phyloP scores from a whole-genome alignment of 2,113 vertebrate genomes.

The Pomatostomus ruficeps region DNA sequence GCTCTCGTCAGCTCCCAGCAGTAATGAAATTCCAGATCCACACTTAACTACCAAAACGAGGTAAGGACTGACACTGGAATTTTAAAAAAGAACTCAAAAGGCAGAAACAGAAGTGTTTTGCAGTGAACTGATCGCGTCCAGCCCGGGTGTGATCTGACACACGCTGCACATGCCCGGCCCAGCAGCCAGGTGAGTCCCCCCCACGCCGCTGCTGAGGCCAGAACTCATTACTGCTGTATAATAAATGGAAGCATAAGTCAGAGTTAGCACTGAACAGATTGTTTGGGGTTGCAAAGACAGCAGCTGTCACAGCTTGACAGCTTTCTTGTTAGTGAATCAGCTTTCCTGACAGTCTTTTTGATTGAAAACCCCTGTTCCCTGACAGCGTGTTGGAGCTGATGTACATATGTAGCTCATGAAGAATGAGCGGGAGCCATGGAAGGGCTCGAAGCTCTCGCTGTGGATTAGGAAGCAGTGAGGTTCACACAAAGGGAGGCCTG shows the following conservation, averaged over 20 bases:
- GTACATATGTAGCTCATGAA: conserved; percentile 64
- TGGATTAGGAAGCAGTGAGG: neutral
- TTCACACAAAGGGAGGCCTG: neutral
- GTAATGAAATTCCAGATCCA: neutral
- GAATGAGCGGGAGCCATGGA: conserved; percentile 1
- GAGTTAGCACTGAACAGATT: conserved; percentile 74
- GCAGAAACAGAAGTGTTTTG: neutral
- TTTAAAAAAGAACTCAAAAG: neutral
- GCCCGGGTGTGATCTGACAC: neutral
- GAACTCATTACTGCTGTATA: conserved; percentile 64
- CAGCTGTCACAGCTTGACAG: conserved; percentile 77
- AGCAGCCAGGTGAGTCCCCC: conserved; percentile 47
- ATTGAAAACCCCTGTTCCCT: conserved; percentile 73
- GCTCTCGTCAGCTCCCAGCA: neutral
- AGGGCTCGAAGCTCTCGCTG: conserved; percentile 6
- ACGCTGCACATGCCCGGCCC: neutral
- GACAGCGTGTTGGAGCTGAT: conserved; percentile 61
- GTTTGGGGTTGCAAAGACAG: conserved; percentile 75
- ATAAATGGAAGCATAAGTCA: conserved; percentile 71
- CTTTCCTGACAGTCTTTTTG: conserved; percentile 72
- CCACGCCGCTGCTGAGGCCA: conserved; percentile 41
- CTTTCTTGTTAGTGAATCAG: conserved; percentile 76
- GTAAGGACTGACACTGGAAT: neutral
- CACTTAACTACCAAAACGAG: neutral
- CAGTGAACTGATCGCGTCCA: neutral